These are phyloP conservation scores for Uropsilus gracilis DNA, from an alignment of 2,113 vertebrate species.

Conservation along the genomic window DNA sequence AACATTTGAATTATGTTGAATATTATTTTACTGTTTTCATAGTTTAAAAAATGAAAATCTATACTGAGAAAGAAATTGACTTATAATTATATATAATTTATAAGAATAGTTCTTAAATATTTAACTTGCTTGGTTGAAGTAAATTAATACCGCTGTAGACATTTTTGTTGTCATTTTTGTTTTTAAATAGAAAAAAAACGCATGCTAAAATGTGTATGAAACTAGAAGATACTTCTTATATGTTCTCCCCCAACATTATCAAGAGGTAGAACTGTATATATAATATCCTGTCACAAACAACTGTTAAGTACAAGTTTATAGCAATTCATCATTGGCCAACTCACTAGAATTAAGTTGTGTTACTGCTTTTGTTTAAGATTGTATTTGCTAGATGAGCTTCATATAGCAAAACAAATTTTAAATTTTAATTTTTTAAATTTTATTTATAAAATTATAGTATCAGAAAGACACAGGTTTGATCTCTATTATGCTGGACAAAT, in stretches of 20 bases:
- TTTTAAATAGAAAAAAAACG: not conserved
- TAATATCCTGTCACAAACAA: not conserved
- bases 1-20: not conserved
- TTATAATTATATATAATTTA: not conserved
- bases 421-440: too few relatives aligned
- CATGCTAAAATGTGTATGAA: not conserved
- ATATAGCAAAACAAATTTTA: too few relatives aligned
- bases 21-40: slow-evolving; percentile 13
- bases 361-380: not conserved
- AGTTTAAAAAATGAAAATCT: not conserved
- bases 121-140: not conserved
- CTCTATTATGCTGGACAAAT: not conserved
- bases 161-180: not conserved
- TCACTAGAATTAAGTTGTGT: slow-evolving; percentile 16
- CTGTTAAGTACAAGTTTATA: not conserved
- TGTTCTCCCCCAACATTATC: not conserved
- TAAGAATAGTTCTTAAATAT: not conserved
- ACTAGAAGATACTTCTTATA: not conserved
- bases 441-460: too few relatives aligned
- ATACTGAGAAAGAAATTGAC: not conserved
- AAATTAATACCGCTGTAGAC: not conserved
- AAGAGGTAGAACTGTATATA: not conserved
- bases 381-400: not conserved
- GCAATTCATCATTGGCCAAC: not conserved
- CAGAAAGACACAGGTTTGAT: slow-evolving; percentile 38